These are phyloP conservation scores for Coenonympha glycerion DNA, from an alignment of 2,888 invertebrate genomes.

Conservation along the genomic window DNA sequence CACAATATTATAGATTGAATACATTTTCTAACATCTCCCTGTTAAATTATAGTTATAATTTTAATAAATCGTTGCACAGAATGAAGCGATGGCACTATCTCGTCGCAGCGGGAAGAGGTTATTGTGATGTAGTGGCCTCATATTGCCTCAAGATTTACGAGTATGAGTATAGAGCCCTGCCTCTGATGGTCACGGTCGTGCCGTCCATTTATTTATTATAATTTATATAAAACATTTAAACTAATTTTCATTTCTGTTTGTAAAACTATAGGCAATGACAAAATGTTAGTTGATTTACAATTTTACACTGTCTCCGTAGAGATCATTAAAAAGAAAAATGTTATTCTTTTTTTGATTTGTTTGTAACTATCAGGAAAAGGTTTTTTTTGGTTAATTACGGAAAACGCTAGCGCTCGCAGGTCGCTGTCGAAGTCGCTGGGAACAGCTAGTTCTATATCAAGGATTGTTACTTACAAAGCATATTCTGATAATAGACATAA, in stretches of 20 bases:
- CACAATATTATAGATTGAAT: not conserved
- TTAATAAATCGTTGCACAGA: constrained; percentile 24
- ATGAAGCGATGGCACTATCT: constrained; percentile 39
- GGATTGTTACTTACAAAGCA: constrained; percentile 56
- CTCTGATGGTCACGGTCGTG: constrained; percentile 18
- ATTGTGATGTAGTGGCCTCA: constrained; percentile 67
- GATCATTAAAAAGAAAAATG: no score
- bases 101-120: constrained; percentile 50
- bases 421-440: no score
- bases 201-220: constrained; percentile 14
- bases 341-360: no score
- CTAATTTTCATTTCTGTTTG: not conserved
- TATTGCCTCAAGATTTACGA: constrained; percentile 64
- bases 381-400: no score
- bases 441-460: no score
- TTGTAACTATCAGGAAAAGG: no score
- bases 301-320: no score
- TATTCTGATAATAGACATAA: constrained; percentile 61
- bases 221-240: not conserved
- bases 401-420: no score
- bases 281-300: no score
- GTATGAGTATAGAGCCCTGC: constrained; percentile 36
- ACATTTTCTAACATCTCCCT: constrained; percentile 3
- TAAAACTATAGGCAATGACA: no score
- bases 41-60: constrained; percentile 17